Evolutionary conservation across 1,140 invertebrate genomes (phyloP).

Genomic region (Drosophila ercepeae): DNA sequence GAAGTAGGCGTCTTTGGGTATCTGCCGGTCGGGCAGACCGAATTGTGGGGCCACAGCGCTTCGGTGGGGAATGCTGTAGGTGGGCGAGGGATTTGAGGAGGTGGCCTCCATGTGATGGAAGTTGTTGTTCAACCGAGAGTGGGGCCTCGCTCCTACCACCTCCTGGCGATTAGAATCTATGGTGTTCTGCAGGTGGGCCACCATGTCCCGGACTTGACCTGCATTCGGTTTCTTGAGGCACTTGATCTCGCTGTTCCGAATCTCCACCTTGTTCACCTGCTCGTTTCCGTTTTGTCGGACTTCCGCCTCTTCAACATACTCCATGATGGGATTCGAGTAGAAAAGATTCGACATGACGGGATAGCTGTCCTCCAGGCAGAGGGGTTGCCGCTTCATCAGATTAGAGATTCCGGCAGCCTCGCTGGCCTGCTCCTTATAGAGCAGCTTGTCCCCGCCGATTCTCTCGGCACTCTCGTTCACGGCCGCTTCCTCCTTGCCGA

Average conservation of each 20-base stretch:
- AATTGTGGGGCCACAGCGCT: slow-evolving; percentile 17
- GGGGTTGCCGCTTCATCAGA: slow-evolving; percentile 58
- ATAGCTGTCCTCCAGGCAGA: slow-evolving; percentile 53
- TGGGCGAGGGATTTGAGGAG: slow-evolving; percentile 37
- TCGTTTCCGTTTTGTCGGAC: slow-evolving; percentile 37
- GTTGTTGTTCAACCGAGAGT: slow-evolving; percentile 66
- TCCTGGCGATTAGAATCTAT: slow-evolving; percentile 68
- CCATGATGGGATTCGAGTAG: slow-evolving; percentile 50
- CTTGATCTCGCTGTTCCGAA: slow-evolving; percentile 74
- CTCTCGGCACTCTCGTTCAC: slow-evolving; percentile 58
- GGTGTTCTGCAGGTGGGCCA: slow-evolving; percentile 84
- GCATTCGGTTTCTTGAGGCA: slow-evolving; percentile 78
- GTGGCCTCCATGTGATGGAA: slow-evolving; percentile 17
- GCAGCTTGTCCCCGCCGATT: slow-evolving; percentile 49
- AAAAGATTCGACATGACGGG: slow-evolving; percentile 24
- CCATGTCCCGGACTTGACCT: slow-evolving; percentile 64
- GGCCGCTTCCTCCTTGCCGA: slow-evolving; percentile 58
- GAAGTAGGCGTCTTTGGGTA: slow-evolving; percentile 87
- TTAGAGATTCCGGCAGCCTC: slow-evolving; percentile 56
- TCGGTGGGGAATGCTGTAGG: slow-evolving; percentile 43
- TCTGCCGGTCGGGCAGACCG: slow-evolving; percentile 50
- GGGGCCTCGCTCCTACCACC: slow-evolving; percentile 69
- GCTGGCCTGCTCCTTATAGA: slow-evolving; percentile 58
- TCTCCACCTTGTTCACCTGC: slow-evolving; percentile 58
- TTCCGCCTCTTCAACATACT: slow-evolving; percentile 35